Evolutionary conservation across 1,140 invertebrate genomes (phyloP), one percentile per base, ranked within the genome.

Genomic region (Bombus fervidus): DNA sequence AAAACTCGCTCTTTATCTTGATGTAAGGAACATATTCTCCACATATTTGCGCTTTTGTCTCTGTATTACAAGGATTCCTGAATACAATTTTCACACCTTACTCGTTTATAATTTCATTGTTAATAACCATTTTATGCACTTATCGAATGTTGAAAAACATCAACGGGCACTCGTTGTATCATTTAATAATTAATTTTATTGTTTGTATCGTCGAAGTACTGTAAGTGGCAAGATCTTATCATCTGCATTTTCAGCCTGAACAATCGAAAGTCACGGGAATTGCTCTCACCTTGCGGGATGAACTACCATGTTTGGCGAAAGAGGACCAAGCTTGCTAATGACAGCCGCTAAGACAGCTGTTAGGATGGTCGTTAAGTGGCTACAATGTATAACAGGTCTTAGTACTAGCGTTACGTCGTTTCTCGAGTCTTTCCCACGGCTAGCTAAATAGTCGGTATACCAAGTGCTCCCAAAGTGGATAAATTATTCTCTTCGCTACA

Each of bases 341-440:
- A 71, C 64, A 62, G 69, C 57, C n/a, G 53, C 85, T 82, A 82
- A 87, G 78, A 37, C 34, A 39, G 64, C 76, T 83, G 76, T 86
- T 88, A 86, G 83, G 76, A 57, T 37, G 76, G 39, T 71, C 78
- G 83, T 89, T 88, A 83, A 88, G 41, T 86, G 69, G 31, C 57
- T 87, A 76, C 75, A 72, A 81, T 86, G 80, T 87, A 66, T 66
- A 84, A 73, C 76, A 87, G 53, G 68, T 57, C 77, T 81, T 25
- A 41, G 69, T 66, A 59, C 59, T 57, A 41, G 25, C 68, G 77
- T 87, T 83, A 88, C 77, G 59, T 43, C 41, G 72, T 73, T 76
- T n/a, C 79, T 77, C 76, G 25, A 57, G 22, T 34, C 75, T 85
- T 89, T 89, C 86, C 68, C 86, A 89, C 78, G 82, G 71, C 43